phyloP scores from a whole-genome alignment of 2,888 invertebrate species.

The Cephalotes varians region DNA sequence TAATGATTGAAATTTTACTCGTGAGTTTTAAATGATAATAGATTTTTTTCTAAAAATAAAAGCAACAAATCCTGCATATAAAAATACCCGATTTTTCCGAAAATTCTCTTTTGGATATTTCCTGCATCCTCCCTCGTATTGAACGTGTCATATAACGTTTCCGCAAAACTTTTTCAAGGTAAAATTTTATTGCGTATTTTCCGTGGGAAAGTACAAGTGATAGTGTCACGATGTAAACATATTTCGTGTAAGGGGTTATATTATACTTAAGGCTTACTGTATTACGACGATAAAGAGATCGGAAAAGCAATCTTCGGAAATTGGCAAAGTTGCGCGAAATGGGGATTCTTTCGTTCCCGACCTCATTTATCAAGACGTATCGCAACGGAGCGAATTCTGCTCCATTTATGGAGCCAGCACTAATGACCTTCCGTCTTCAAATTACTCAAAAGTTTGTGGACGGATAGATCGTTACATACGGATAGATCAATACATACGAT shows the following conservation, averaged over 20 bases:
- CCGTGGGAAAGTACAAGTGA: background rate
- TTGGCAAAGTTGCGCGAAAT: conserved; percentile 58
- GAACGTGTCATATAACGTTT: conserved; percentile 26
- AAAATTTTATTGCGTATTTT: conserved; percentile 46
- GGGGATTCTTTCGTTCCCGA: conserved; percentile 29
- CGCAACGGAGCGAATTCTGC: background rate
- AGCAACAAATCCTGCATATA: background rate
- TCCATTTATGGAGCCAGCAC: background rate
- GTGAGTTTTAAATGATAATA: background rate
- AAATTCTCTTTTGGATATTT: conserved; percentile 32
- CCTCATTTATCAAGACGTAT: conserved; percentile 59
- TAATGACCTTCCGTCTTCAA: conserved; percentile 7
- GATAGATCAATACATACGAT: background rate
- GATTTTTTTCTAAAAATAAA: background rate
- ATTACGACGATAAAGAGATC: conserved; percentile 55
- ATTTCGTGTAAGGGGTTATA: conserved; percentile 46
- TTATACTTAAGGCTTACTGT: conserved; percentile 26
- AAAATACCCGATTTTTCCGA: conserved; percentile 6
- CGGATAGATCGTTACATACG: background rate
- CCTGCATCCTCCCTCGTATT: conserved; percentile 45
- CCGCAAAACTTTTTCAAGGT: conserved; percentile 49
- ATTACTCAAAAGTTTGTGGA: conserved; percentile 16
- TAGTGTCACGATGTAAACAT: conserved; percentile 58
- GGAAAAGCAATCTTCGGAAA: conserved; percentile 59
- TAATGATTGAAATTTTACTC: background rate